Percentiles rank a stretch among this genome's conserved stretches.
Evolutionary conservation across 2,113 vertebrate genomes (phyloP).

Genomic region (Ptilorrhoa leucosticta): DNA sequence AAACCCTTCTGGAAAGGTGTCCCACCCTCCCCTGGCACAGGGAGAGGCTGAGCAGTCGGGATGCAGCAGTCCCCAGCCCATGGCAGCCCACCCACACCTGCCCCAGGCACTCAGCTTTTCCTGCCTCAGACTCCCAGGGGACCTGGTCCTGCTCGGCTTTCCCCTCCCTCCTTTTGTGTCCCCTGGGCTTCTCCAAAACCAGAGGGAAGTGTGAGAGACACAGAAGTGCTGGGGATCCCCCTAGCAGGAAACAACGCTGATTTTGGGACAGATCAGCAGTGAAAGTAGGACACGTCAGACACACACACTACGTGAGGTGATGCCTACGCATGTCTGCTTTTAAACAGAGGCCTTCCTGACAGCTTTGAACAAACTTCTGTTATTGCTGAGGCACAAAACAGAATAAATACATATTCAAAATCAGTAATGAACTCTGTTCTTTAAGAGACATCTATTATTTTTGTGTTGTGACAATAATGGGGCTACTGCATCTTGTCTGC

Average conservation of each 20-base stretch:
- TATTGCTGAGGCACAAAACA: not conserved
- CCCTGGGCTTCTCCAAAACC: not conserved
- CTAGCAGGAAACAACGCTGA: not conserved
- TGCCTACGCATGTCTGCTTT: not conserved
- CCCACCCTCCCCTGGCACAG: not conserved
- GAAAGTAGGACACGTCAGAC: not conserved
- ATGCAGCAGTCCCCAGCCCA: not conserved
- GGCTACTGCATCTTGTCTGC: not conserved
- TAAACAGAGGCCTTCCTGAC: not conserved
- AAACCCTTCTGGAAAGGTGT: not conserved
- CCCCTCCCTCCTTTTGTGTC: not conserved
- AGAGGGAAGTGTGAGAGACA: accelerated
- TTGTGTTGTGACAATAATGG: not conserved
- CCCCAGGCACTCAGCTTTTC: not conserved
- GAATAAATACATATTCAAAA: slow-evolving; percentile 35
- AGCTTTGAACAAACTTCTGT: not conserved
- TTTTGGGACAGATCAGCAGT: not conserved
- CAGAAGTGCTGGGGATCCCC: not conserved
- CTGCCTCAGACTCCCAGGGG: not conserved
- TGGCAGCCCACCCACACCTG: accelerated
- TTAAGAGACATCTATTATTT: not conserved
- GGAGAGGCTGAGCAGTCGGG: not conserved
- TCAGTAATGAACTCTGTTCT: accelerated
- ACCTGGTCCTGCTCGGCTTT: not conserved
- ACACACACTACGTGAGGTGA: accelerated